Conservation (phyloP, 2,797 vertebrate species). For the Salarias fasciatus region DNA sequence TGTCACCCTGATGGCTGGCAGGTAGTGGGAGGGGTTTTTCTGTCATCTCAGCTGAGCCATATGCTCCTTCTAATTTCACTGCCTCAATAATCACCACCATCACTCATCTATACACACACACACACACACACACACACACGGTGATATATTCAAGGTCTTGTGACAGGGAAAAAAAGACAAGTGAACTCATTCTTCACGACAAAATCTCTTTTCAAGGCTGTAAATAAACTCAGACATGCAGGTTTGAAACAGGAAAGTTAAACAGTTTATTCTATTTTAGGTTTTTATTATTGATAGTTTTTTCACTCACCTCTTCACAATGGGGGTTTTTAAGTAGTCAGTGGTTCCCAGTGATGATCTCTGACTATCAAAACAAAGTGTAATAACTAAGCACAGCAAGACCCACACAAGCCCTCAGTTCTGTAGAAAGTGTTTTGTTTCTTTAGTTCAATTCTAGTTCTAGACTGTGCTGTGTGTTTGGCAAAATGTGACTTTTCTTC, state of each 20-base stretch:
- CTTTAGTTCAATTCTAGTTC: too few species aligned
- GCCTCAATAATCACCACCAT: constrained; percentile 76
- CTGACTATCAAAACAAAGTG: too few species aligned
- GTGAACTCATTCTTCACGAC: constrained; percentile 44
- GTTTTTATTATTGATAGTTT: too few species aligned
- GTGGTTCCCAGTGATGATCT: too few species aligned
- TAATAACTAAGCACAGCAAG: too few species aligned
- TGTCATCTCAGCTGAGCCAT: constrained; percentile 76
- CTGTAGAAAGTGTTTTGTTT: too few species aligned
- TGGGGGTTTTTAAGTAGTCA: too few species aligned
- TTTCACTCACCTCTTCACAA: too few species aligned
- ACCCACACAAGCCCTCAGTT: too few species aligned
- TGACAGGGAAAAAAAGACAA: constrained; percentile 61
- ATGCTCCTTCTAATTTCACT: constrained; percentile 78
- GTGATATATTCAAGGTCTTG: constrained; percentile 50
- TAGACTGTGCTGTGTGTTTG: too few species aligned
- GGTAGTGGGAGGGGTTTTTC: constrained; percentile 62
- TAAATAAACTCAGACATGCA: constrained; percentile 25
- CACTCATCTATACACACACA: constrained; percentile 66
- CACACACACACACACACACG: constrained; percentile 13
- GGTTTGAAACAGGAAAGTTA: constrained; percentile 7
- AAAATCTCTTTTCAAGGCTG: constrained; percentile 27
- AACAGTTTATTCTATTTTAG: neutral
- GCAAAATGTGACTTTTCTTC: too few species aligned
- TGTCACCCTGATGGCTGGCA: constrained; percentile 50